Evolutionary conservation across 2,797 vertebrate genomes (phyloP), one percentile per base, ranked within the genome.

Genomic region (Gadopsis bispinosus): DNA sequence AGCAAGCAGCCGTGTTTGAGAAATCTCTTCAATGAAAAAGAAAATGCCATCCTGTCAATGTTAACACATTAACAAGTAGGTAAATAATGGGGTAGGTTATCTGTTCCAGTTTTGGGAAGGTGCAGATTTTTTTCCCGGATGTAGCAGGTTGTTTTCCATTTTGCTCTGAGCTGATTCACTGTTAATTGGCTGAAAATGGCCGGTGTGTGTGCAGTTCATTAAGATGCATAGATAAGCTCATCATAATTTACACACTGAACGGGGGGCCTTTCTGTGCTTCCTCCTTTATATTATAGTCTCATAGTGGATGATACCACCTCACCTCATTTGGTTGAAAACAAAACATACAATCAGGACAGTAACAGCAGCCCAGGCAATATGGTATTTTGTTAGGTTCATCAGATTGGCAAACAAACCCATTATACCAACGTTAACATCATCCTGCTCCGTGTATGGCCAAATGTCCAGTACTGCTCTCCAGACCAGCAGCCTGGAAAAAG

Each of bases 151-250:
- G 83, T 86, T 87, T 88, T 83, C 82, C 61, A 75, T 88, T 90
- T 85, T 87, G 85, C 84, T 88, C 78, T 10, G 77, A 87, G 82
- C 78, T 82, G 84, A 90, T 89, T 91, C 54, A 10, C 66, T 75
- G 80, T 88, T 92, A 92, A 93, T 90, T 92, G 89, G 71, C 67
- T 88, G 78, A 81, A 93, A 93, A 90, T 81, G 75, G 83, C 83
- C 86, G 17, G 68, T 48, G 47, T 69, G 73, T 86, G 73, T 78
- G 77, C 88, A 87, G 87, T 89, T 90, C 86, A 90, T 89, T 92
- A 91, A 86, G 74, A 80, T 56, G 81, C 65, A 72, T 9, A 88
- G 88, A 93, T 93, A 92, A 90, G 83, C 88, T 86, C 80, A 80
- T 89, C 85, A 83, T 89, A 88, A 91, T 91, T 92, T 91, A 86